A percentile compares a stretch with the other conserved stretches of the same genome.
These are phyloP conservation scores for Phenacoccus solenopsis DNA, from an alignment of 1,140 invertebrate genomes.

Conservation along the genomic window DNA sequence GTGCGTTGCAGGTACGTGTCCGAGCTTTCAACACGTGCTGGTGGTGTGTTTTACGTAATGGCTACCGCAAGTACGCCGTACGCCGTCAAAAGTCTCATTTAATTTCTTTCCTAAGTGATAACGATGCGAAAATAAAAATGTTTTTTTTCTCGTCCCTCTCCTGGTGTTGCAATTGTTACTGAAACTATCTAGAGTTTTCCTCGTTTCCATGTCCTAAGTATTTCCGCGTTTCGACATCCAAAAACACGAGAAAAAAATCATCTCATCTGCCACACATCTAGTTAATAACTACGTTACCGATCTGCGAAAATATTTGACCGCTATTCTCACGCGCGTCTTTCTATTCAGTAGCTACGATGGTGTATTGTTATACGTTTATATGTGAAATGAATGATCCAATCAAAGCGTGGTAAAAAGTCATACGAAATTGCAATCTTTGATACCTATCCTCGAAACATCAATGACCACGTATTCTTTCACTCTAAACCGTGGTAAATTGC, in stretches of 20 bases:
- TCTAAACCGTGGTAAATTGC: background rate
- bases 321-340: background rate
- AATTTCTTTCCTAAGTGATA: no score
- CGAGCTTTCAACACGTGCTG: no score
- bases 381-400: background rate
- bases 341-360: background rate
- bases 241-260: background rate
- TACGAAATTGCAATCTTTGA: background rate
- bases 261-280: background rate
- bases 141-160: no score
- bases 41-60: no score
- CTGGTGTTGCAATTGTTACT: no score
- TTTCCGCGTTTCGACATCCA: background rate
- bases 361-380: background rate
- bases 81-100: no score
- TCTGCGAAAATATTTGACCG: conserved; percentile 1
- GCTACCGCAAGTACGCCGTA: no score
- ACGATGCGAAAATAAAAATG: no score
- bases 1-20: no score
- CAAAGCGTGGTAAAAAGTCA: background rate
- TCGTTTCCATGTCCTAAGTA: no score
- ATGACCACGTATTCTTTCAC: background rate
- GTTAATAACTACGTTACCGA: background rate
- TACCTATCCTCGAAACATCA: background rate
- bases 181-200: no score